These are phyloP conservation scores for Latrodectus elegans DNA, from an alignment of 2,888 invertebrate species.

Conservation along the genomic window DNA sequence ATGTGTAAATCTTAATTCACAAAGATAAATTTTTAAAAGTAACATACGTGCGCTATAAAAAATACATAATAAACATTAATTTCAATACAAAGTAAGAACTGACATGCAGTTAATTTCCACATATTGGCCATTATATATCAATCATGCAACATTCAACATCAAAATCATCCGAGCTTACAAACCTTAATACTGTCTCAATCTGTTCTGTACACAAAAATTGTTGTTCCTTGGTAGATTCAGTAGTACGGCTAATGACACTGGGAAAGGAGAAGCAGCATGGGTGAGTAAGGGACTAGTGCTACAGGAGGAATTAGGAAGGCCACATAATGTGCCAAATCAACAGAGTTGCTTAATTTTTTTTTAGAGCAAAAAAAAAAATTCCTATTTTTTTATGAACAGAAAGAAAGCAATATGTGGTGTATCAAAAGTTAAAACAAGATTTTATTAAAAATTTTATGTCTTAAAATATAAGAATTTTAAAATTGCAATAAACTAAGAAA, in stretches of 20 bases:
- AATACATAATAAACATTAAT: not conserved
- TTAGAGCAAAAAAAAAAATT: not conserved
- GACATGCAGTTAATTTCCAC: slow-evolving; percentile 13
- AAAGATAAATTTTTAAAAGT: not conserved
- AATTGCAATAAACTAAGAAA: too few species aligned
- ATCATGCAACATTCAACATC: slow-evolving; percentile 59
- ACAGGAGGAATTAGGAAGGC: slow-evolving; percentile 53
- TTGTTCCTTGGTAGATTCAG: slow-evolving; percentile 70
- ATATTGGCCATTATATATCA: not conserved
- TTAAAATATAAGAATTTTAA: too few species aligned
- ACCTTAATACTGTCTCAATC: slow-evolving; percentile 69
- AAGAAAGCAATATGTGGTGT: too few species aligned
- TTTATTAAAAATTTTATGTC: too few species aligned
- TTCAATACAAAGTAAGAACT: slow-evolving; percentile 3
- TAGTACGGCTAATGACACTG: slow-evolving; percentile 70
- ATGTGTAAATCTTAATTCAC: not conserved
- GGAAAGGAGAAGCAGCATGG: slow-evolving; percentile 68
- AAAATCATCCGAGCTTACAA: slow-evolving; percentile 55
- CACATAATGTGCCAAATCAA: slow-evolving; percentile 11
- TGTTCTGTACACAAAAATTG: slow-evolving; percentile 66
- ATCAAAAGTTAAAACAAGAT: too few species aligned
- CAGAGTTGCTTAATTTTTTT: slow-evolving; percentile 9
- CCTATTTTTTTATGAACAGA: too few species aligned
- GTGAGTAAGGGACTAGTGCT: slow-evolving; percentile 65
- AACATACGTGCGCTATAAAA: not conserved